Percentiles rank a stretch among this genome's conserved stretches.
Evolutionary conservation across 2,113 vertebrate genomes (phyloP).

Genomic region (Oncorhynchus kisutch): DNA sequence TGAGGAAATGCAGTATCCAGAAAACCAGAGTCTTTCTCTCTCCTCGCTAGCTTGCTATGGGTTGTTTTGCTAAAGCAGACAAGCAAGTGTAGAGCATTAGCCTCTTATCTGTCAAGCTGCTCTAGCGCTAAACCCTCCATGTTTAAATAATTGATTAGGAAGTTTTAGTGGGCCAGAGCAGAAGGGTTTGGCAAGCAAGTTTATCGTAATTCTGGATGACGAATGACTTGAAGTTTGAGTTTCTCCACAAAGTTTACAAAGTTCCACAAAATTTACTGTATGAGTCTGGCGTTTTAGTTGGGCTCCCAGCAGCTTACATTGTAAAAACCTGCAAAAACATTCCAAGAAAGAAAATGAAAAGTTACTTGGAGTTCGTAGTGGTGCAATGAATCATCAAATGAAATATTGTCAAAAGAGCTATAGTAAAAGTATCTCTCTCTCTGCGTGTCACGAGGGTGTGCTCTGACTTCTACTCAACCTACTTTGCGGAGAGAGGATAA

Average conservation of each 20-base stretch:
- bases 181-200: neutral
- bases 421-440: no score
- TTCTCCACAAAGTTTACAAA: no score
- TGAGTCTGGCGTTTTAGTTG: no score
- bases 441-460: neutral
- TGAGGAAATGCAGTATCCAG: neutral
- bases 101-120: conserved; percentile 4
- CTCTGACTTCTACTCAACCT: neutral
- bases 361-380: no score
- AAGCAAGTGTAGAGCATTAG: conserved; percentile 7
- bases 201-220: no score
- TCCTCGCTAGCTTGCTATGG: neutral
- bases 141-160: conserved; percentile 16
- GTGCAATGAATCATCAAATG: no score
- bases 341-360: no score
- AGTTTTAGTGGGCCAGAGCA: neutral
- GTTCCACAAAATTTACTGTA: no score
- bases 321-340: no score
- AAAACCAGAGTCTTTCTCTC: neutral
- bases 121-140: conserved; percentile 6
- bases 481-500: neutral
- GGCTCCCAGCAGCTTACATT: no score
- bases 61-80: neutral
- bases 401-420: no score
- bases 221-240: no score